Evolutionary conservation across 2,113 vertebrate genomes (phyloP).

Genomic region (Pachycephala philippinensis): DNA sequence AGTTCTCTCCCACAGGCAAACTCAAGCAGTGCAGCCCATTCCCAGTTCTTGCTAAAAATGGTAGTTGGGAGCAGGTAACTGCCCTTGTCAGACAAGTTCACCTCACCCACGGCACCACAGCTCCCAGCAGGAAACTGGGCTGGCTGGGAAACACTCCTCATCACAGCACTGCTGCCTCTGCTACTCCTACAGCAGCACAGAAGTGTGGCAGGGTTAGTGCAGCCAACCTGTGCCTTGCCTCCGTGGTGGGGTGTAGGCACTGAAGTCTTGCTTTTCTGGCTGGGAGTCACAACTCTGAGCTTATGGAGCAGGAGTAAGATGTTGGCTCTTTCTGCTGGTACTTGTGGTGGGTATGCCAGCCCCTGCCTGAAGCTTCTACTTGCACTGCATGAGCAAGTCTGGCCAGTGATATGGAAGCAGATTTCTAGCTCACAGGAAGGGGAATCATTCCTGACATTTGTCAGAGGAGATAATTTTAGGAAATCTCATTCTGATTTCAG

Average conservation of each 20-base stretch:
- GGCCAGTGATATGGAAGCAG: background rate
- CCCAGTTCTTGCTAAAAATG: background rate
- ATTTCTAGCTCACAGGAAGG: background rate
- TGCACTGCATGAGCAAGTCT: background rate
- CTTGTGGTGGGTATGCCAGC: background rate
- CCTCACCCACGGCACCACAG: background rate
- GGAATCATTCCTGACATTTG: background rate
- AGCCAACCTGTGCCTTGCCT: background rate
- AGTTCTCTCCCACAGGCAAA: background rate
- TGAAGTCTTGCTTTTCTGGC: background rate
- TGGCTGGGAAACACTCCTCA: background rate
- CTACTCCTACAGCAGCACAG: background rate
- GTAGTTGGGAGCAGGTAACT: background rate
- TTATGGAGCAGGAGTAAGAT: background rate
- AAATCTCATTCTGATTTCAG: background rate
- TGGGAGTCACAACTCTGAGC: background rate
- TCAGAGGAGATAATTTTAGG: background rate
- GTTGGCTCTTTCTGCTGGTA: background rate
- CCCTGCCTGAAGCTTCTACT: background rate
- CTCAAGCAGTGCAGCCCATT: background rate
- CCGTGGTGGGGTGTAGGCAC: accelerated
- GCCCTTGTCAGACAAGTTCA: background rate
- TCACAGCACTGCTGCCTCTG: background rate
- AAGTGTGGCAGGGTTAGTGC: background rate
- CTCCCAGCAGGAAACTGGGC: background rate